These are phyloP conservation scores for Spilosoma lubricipeda DNA, from an alignment of 2,888 invertebrate genomes.

Conservation along the genomic window DNA sequence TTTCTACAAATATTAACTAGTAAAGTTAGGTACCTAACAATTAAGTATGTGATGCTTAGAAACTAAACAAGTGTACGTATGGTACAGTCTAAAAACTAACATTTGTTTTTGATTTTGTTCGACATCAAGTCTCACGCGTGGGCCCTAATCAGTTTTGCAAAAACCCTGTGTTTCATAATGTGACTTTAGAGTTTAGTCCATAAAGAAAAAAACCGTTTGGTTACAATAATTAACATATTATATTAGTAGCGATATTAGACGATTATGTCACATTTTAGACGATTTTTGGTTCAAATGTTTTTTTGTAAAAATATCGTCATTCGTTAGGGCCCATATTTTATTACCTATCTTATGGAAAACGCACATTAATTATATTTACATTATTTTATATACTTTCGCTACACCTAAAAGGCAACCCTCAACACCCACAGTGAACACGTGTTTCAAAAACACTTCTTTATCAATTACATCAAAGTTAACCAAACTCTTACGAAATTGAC, in stretches of 20 bases:
- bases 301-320: neutral
- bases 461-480: conserved; percentile 17
- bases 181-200: conserved; percentile 9
- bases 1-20: conserved; percentile 60
- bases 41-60: conserved; percentile 71
- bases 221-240: conserved; percentile 16
- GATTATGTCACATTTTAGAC: neutral
- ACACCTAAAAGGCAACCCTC: conserved; percentile 53
- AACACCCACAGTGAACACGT: conserved; percentile 45
- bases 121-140: conserved; percentile 19
- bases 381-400: conserved; percentile 38
- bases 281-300: neutral
- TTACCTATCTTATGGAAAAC: conserved; percentile 18
- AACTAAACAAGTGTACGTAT: conserved; percentile 42
- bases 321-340: conserved; percentile 4
- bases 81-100: conserved; percentile 43
- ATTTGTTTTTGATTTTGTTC: conserved; percentile 38
- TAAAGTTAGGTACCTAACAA: conserved; percentile 68
- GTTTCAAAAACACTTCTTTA: conserved; percentile 41
- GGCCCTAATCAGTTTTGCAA: conserved; percentile 7
- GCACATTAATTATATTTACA: conserved; percentile 35
- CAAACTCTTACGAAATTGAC: conserved; percentile 26
- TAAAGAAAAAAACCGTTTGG: conserved; percentile 22
- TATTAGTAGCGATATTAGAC: neutral
- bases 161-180: neutral